Evolutionary conservation across 30 jellyfish, hydroid and myxozoan species (phyloP), one percentile per base, ranked within the genome.

Genomic region (Catostylus mosaicus): DNA sequence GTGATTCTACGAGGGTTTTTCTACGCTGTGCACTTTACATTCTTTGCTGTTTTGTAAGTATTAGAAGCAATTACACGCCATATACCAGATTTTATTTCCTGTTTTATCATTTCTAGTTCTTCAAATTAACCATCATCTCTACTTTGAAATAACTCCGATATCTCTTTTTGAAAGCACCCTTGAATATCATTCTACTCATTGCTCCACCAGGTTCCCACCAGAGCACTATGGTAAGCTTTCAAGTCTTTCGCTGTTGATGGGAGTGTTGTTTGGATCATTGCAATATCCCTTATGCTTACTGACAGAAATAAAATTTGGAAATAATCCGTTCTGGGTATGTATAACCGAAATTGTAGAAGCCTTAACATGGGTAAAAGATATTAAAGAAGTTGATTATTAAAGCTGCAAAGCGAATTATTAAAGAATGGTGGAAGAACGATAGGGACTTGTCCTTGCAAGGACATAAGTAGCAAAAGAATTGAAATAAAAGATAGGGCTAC

Each of bases 241-340:
- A 5, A 43, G 94, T 50, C 84, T 84, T n/a, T 73, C 88, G 2
- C 67, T 84, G 37, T 67, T 84, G 59, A 57, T 84, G 57, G 94
- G 88, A 20, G 84, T 84, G n/a, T 26, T 84, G 16, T 71, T 84
- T 60, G 85, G 94, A 20, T 36, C 94, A 22, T 26, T 73, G 77
- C 94, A 84, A 34, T 73, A 67, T 30, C 82, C 85, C 1, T 47
- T 84, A 9, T 71, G 75, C 47, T 14, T 84, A 45, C 38, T 84
- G 51, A 63, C 65, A 23, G 85, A 84, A 38, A 72, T 30, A 50
- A 73, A 1, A 32, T 43, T 84, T 3, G 63, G 51, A 19, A 73
- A 48, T 77, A 73, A 84, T 63, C 94, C 94, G 57, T 84, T 84
- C 78, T 84, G 94, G 94, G 94, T 84, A 73, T 7, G 94, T 84